Conservation (phyloP, 2,113 vertebrate genomes). For the Sminthopsis crassicaudata region DNA sequence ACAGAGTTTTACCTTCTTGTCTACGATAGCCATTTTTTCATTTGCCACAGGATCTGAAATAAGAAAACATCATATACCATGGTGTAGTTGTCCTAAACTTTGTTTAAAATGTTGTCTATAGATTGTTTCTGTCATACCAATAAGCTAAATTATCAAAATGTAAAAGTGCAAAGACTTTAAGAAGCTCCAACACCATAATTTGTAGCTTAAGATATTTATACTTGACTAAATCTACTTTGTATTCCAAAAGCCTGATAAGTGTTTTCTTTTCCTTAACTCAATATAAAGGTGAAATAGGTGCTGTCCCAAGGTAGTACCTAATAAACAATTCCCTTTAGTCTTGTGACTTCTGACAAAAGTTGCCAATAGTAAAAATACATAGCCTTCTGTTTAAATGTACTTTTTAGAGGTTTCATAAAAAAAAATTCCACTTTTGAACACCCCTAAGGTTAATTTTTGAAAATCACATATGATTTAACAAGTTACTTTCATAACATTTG, state of each 20-base stretch:
- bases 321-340: not conserved
- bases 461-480: not conserved
- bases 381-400: not conserved
- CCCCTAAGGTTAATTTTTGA: not conserved
- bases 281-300: not conserved
- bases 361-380: not conserved
- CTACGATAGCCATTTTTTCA: not conserved
- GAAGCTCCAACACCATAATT: not conserved
- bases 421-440: not conserved
- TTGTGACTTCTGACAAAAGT: not conserved
- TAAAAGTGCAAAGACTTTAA: constrained; percentile 14
- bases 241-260: constrained; percentile 28
- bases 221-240: constrained; percentile 16
- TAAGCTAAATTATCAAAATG: constrained; percentile 41
- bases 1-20: not conserved
- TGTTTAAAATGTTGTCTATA: constrained; percentile 39
- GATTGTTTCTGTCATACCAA: not conserved
- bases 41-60: constrained; percentile 50
- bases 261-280: constrained; percentile 5
- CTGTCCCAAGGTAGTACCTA: not conserved
- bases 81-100: constrained; percentile 25
- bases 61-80: constrained; percentile 43
- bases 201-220: constrained; percentile 27
- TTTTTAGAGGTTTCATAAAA: not conserved
- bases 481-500: not conserved